Conservation (phyloP, 2,113 vertebrate species). For the Lophius piscatorius region DNA sequence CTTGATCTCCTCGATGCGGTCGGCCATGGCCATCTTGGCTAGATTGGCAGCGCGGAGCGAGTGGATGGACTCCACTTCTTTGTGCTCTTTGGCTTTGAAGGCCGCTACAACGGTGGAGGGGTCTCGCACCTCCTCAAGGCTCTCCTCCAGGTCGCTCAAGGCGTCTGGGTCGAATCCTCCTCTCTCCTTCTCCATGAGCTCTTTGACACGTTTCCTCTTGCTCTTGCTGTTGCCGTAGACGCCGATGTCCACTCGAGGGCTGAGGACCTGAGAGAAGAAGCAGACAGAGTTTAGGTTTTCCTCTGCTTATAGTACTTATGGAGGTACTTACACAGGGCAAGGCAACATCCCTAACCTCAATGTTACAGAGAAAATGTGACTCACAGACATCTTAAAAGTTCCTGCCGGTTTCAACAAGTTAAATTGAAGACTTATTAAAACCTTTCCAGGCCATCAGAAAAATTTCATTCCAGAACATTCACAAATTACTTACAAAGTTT, state of each 20-base stretch:
- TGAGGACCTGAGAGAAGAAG: slow-evolving; percentile 85
- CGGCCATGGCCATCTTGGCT: slow-evolving; percentile 98
- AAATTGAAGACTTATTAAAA: no score
- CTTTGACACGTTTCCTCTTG: slow-evolving; percentile 91
- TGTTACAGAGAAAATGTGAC: background rate
- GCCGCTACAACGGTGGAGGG: slow-evolving; percentile 91
- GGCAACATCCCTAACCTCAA: background rate
- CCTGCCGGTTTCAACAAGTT: no score
- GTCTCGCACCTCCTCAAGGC: slow-evolving; percentile 87
- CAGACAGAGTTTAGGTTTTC: background rate
- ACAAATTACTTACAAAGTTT: no score
- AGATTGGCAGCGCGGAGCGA: slow-evolving; percentile 92
- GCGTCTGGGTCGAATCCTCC: slow-evolving; percentile 89
- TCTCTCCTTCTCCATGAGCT: slow-evolving; percentile 94
- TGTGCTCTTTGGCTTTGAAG: slow-evolving; percentile 94
- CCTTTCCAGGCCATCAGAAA: no score
- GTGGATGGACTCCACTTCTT: slow-evolving; percentile 94
- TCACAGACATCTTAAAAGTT: background rate
- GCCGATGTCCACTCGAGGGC: slow-evolving; percentile 93
- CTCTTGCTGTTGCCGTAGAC: slow-evolving; percentile 95
- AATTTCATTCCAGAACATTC: no score
- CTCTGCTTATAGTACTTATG: background rate
- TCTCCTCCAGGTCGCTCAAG: slow-evolving; percentile 92
- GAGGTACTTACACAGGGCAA: background rate
- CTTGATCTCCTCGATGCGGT: slow-evolving; percentile 94